phyloP scores from a whole-genome alignment of 1,140 invertebrate genomes.

The Gyrodactylus salaris region DNA sequence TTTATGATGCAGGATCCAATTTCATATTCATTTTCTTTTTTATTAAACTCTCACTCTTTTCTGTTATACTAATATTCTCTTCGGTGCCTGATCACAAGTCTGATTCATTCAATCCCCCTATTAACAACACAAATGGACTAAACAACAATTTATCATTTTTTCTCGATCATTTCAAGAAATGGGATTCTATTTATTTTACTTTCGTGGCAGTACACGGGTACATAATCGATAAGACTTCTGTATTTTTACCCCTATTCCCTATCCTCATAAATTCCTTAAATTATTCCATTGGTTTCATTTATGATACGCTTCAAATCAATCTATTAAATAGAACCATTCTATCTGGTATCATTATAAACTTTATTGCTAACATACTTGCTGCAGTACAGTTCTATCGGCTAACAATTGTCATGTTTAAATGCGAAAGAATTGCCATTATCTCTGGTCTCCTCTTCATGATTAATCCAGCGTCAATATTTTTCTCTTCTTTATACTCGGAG shows the following conservation, averaged over 20 bases:
- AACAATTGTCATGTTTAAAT: background rate
- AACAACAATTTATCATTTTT: background rate
- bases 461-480: background rate
- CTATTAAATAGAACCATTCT: background rate
- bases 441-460: background rate
- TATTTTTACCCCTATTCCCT: background rate
- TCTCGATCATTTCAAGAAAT: background rate
- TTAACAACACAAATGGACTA: background rate
- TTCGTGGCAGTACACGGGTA: background rate
- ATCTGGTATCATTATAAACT: background rate
- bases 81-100: background rate
- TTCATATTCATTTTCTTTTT: background rate
- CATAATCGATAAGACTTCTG: background rate
- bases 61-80: background rate
- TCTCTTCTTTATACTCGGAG: background rate
- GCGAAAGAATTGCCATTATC: background rate
- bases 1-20: background rate
- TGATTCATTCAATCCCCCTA: background rate
- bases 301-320: background rate
- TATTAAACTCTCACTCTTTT: background rate
- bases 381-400: background rate
- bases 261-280: background rate
- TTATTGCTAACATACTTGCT: background rate
- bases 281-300: background rate
- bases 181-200: background rate